phyloP scores from a whole-genome alignment of 1,140 invertebrate genomes.

The Drosophila albomicans region DNA sequence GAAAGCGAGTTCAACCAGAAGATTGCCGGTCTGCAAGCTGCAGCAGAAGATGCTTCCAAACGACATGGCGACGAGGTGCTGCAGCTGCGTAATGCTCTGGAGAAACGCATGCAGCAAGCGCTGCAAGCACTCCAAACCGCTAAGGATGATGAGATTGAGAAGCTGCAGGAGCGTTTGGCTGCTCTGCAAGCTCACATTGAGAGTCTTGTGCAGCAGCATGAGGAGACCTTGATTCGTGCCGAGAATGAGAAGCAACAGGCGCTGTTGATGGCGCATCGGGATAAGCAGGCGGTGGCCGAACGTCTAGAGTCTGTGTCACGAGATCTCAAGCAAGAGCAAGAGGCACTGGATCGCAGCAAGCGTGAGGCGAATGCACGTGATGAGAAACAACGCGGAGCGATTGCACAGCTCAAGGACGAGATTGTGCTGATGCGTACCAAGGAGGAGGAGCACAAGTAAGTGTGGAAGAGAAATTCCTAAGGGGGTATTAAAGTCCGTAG shows the following conservation, averaged over 20 bases:
- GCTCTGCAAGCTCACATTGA: slow-evolving; percentile 91
- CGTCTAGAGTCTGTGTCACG: slow-evolving; percentile 89
- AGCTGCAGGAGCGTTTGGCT: slow-evolving; percentile 90
- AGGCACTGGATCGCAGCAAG: slow-evolving; percentile 88
- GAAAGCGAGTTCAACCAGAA: slow-evolving; percentile 92
- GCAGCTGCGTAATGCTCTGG: slow-evolving; percentile 89
- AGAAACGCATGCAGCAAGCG: slow-evolving; percentile 91
- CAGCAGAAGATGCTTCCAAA: slow-evolving; percentile 89
- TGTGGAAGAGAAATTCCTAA: not conserved
- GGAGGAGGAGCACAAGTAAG: slow-evolving; percentile 89
- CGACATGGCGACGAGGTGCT: slow-evolving; percentile 93
- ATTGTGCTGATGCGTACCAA: slow-evolving; percentile 88
- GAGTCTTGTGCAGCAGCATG: slow-evolving; percentile 92
- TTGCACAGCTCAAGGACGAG: slow-evolving; percentile 91
- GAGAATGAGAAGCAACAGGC: slow-evolving; percentile 96
- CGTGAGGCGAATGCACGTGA: slow-evolving; percentile 89
- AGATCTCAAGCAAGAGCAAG: slow-evolving; percentile 90
- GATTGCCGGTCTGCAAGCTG: slow-evolving; percentile 89
- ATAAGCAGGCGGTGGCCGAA: slow-evolving; percentile 92
- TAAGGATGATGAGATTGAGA: slow-evolving; percentile 91
- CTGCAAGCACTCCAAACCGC: slow-evolving; percentile 89
- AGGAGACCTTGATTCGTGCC: slow-evolving; percentile 92
- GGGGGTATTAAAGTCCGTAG: not conserved
- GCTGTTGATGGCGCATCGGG: slow-evolving; percentile 94
- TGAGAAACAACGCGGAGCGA: slow-evolving; percentile 90